phyloP scores from a whole-genome alignment of 53 echinoderm and acorn worm genomes.

The Holothuria leucospilota region DNA sequence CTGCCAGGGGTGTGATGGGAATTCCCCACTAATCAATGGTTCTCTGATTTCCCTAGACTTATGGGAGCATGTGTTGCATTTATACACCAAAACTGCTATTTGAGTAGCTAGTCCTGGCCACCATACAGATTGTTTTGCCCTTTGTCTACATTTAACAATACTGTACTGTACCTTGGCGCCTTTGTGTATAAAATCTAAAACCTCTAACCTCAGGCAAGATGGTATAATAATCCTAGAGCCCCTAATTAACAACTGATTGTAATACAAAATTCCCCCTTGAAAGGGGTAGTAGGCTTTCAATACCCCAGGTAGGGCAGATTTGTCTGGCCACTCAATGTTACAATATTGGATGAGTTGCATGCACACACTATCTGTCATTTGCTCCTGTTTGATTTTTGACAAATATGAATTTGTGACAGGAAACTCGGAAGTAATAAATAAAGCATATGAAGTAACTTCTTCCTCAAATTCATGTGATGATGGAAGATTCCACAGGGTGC shows the following conservation, averaged over 20 bases:
- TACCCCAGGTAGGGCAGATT: not conserved
- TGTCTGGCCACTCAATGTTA: not conserved
- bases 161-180: not conserved
- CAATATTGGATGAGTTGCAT: not conserved
- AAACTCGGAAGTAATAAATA: not conserved
- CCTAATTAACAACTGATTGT: too few species aligned
- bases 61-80: not conserved
- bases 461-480: not conserved
- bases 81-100: not conserved
- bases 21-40: not conserved
- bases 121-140: not conserved
- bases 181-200: not conserved
- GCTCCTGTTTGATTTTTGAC: not conserved
- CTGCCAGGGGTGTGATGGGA: not conserved
- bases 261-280: not conserved
- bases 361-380: not conserved
- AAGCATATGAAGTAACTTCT: not conserved
- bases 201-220: not conserved
- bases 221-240: too few species aligned
- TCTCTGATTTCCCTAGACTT: not conserved
- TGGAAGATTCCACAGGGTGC: slow-evolving; percentile 33
- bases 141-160: not conserved
- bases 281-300: not conserved
- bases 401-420: not conserved
- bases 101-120: not conserved